phyloP scores from a whole-genome alignment of 2,888 invertebrate genomes.

The Liopterus haemorrhoidalis region DNA sequence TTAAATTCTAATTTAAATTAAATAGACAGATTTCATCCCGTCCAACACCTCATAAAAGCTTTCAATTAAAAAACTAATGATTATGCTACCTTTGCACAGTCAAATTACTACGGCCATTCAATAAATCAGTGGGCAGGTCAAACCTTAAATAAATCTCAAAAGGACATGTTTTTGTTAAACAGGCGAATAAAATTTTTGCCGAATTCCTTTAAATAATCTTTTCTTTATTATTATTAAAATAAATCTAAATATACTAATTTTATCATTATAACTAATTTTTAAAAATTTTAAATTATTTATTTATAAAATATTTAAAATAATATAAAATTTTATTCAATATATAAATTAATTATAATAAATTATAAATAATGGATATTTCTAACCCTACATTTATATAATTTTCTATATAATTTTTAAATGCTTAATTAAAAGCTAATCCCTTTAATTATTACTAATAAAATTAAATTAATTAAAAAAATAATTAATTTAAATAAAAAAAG shows the following conservation, averaged over 20 bases:
- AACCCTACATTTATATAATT: constrained; percentile 50
- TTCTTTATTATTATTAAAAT: constrained; percentile 33
- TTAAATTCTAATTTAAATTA: too few species aligned
- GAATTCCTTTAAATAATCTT: too few species aligned
- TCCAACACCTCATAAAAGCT: too few species aligned
- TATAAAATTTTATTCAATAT: constrained; percentile 47
- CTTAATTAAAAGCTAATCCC: constrained; percentile 58
- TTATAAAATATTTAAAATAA: constrained; percentile 45
- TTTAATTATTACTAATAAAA: constrained; percentile 48
- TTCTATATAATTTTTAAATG: constrained; percentile 47
- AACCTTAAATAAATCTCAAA: too few species aligned
- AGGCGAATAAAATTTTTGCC: too few species aligned
- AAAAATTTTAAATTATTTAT: constrained; percentile 44
- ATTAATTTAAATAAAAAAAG: constrained; percentile 40
- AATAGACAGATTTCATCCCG: too few species aligned
- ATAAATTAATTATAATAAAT: constrained; percentile 46
- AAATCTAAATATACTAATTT: constrained; percentile 51
- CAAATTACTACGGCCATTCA: too few species aligned
- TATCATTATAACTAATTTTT: constrained; percentile 52
- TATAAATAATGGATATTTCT: constrained; percentile 52
- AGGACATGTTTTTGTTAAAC: too few species aligned
- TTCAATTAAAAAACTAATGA: too few species aligned
- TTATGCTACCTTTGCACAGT: too few species aligned
- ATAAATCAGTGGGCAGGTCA: too few species aligned
- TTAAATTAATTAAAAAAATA: constrained; percentile 38